Percentiles rank a stretch among this genome's conserved stretches.
phyloP scores from a whole-genome alignment of 1,140 invertebrate genomes.

The Phortica variegata region DNA sequence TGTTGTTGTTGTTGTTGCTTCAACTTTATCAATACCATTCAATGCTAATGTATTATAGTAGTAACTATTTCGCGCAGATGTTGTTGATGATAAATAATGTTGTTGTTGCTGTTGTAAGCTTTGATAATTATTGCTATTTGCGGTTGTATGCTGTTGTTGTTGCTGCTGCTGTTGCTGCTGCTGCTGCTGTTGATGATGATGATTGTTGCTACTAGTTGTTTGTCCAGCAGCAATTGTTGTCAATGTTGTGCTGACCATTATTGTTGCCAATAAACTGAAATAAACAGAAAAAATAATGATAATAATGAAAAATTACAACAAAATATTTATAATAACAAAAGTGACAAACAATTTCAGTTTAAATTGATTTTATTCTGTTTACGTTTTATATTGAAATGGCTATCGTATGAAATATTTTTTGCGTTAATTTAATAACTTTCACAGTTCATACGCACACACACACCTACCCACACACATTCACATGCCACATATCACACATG shows the following conservation, averaged over 20 bases:
- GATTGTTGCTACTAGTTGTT: conserved; percentile 54
- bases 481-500: too few relatives aligned
- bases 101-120: conserved; percentile 1
- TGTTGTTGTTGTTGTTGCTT: conserved; percentile 18
- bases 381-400: too few relatives aligned
- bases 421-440: too few relatives aligned
- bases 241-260: conserved; percentile 57
- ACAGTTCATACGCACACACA: too few relatives aligned
- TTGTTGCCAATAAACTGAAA: conserved; percentile 55
- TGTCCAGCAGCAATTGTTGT: conserved; percentile 55
- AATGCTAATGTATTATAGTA: too few relatives aligned
- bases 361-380: too few relatives aligned
- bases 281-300: neutral
- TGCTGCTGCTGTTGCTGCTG: conserved; percentile 30
- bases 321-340: too few relatives aligned
- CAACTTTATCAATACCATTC: neutral
- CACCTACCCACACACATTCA: too few relatives aligned
- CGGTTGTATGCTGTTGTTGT: conserved; percentile 22
- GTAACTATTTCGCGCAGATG: too few relatives aligned
- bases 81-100: neutral
- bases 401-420: too few relatives aligned
- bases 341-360: too few relatives aligned
- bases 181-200: conserved; percentile 45
- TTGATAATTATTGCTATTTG: conserved; percentile 20
- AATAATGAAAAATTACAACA: neutral